phyloP scores from a whole-genome alignment of 2,113 vertebrate species.

The Corythornis cristatus region DNA sequence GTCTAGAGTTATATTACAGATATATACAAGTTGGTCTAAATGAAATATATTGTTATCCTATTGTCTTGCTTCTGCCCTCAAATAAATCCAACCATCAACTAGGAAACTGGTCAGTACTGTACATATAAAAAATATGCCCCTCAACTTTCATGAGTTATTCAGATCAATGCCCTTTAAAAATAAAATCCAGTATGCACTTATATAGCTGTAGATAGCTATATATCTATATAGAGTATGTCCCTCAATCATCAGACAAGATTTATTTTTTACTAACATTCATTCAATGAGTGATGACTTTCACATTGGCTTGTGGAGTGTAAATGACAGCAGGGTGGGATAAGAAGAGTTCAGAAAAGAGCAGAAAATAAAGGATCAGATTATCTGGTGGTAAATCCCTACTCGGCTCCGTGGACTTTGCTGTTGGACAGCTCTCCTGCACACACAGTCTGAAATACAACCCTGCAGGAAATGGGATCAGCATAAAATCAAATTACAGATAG shows the following conservation, averaged over 20 bases:
- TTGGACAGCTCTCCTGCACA: background rate
- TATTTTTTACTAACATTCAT: background rate
- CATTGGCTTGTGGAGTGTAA: background rate
- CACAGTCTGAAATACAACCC: background rate
- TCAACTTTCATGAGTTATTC: background rate
- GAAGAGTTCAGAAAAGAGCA: background rate
- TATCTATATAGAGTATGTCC: background rate
- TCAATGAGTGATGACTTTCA: background rate
- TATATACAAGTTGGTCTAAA: accelerated
- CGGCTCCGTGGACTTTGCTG: background rate
- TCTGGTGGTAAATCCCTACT: background rate
- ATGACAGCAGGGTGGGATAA: background rate
- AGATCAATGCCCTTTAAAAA: background rate
- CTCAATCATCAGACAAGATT: background rate
- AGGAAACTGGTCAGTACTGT: background rate
- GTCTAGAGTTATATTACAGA: background rate
- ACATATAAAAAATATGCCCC: background rate
- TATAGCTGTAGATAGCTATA: background rate
- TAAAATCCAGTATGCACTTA: background rate
- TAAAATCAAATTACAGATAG: background rate
- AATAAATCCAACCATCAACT: background rate
- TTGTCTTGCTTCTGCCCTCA: background rate
- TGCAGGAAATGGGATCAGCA: background rate
- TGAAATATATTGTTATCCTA: background rate
- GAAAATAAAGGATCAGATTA: background rate